Evolutionary conservation across 2,113 vertebrate species (phyloP), one percentile per base, ranked within the genome.

Genomic region (Microtus ochrogaster): DNA sequence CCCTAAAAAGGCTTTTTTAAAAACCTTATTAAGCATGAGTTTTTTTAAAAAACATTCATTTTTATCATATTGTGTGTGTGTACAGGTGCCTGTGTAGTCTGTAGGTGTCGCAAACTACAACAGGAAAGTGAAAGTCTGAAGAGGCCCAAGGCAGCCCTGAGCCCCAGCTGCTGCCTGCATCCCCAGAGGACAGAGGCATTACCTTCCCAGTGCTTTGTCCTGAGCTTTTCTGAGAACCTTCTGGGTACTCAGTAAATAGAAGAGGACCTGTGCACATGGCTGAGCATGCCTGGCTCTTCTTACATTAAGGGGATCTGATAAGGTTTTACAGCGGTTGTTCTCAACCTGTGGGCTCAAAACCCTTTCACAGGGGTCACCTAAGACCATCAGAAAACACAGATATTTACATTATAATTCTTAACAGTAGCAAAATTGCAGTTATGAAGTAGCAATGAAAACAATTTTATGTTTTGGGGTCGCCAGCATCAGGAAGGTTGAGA

Each of bases 81-180:
- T 3, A 1, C 73, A 26, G 36, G 22, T 39, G 52, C 36, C 78
- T 26, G 33, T 82, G 79, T 33, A n/a, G 78, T 13, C 8, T 2
- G 19, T 1, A n/a, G 33, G 78, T 21, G 33, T 55, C 22, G 99
- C 99, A 86, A 99, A 98, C 99, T 99, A 98, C 73, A 95, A 39
- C 11, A 41, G 44, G 7, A 81, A 52, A 41, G 41, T 0, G 0
- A 77, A 52, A 49, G 86, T 90, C 83, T 93, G 86, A 47, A 33
- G 66, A 1, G 47, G n/a, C 26, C 3, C 0, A n/a, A 11, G 83
- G 26, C 1, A 2, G 17, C 72, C 44, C 87, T 0, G 26, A 52
- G 1, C 19, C 72, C 55, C 24, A 33, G 0, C 85, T 26, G 44
- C 30, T 5, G 82, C 74, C 30, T 21, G 30, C 5, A 0, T 17